Evolutionary conservation across 2,888 invertebrate species (phyloP), one percentile per base, ranked within the genome.

Genomic region (Watsonalla cultraria): DNA sequence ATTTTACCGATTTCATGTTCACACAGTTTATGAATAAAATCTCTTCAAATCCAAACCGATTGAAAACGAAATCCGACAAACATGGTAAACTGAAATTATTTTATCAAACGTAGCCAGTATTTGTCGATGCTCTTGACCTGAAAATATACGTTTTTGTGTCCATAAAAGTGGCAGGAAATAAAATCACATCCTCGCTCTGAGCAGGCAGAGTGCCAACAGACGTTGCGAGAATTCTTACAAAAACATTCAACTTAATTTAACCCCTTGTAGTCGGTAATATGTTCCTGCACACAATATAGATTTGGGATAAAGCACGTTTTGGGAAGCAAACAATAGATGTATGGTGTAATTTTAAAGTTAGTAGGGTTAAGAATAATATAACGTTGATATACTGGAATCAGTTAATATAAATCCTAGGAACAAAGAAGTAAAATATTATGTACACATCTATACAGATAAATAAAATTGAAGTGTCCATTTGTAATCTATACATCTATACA

Each of bases 121-220:
- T 63, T 61, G 60, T 62, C 55, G 54, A 58, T 57, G 59, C 64
- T 62, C 63, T 67, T 67, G 62, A 63, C 61, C 64, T 60, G 24
- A 51, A 60, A 62, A 67, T 64, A 62, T 58, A 59, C 60, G 55
- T 61, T 65, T 63, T 64, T 61, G 61, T 64, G 51, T 13, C 1
- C 39, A 39, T 14, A 14, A 45, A 59, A 57, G 49, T 37, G n/a
- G 0, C 39, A 15, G 60, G 59, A 60, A 61, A 63, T 65, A 67
- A 62, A 67, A 58, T 59, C 60, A 62, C 62, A 67, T 63, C 56
- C 48, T 37, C 47, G 35, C 15, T 5, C n/a, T 45, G 8, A 49
- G 54, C 54, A 61, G 62, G 66, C 66, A 63, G 53, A 15, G 59
- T 63, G 66, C 65, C 66, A 68, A 54, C 54, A 51, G 45, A 57